Base-by-base conservation (phyloP, 2,888 invertebrate species). In the Lysandra bellargus region DNA sequence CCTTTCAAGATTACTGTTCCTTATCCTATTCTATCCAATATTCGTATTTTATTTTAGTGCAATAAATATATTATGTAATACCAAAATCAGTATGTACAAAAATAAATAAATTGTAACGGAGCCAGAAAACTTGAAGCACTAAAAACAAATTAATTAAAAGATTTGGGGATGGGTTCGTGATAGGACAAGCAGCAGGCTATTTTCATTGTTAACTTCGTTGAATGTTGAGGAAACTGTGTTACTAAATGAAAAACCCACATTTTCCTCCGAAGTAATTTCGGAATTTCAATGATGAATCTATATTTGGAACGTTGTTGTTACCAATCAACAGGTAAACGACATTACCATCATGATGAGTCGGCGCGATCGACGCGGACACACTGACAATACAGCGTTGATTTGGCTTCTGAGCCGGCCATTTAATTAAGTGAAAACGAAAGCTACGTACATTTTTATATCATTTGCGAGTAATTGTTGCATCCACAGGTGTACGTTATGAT, bases 321-420 rank as follows among this genome's bases (percentile, higher is more conserved):
- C 49, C 75, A 30, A 75, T 75, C 75, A 75, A 49, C 49, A 49
- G n/a, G 44, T 75, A 75, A 75, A 75, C n/a, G 40, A 75, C 37
- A 75, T 44, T 44, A 44, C 30, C 49, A 75, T 75, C 75, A 23
- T 4, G 49, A 44, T 49, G 75, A 75, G 14, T 44, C 75, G 53
- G 75, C 75, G 37, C 49, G 30, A 75, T 49, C 3, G 75, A 75
- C 14, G 30, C 49, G 12, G 49, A 49, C 75, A 12, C 49, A 49
- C 75, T 12, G 30, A 75, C 75, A 75, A 75, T 49, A 75, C 9
- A 14, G 53, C 30, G 49, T 49, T 49, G 75, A 75, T 49, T 75
- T 23, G 75, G 40, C 44, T 74, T 23, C 44, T 69, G 69, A 69
- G 69, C 69, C 14, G 69, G 33, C 14, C 69, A 69, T 23, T 33